phyloP scores from a whole-genome alignment of 2,113 vertebrate genomes.

The Pelodiscus sinensis region DNA sequence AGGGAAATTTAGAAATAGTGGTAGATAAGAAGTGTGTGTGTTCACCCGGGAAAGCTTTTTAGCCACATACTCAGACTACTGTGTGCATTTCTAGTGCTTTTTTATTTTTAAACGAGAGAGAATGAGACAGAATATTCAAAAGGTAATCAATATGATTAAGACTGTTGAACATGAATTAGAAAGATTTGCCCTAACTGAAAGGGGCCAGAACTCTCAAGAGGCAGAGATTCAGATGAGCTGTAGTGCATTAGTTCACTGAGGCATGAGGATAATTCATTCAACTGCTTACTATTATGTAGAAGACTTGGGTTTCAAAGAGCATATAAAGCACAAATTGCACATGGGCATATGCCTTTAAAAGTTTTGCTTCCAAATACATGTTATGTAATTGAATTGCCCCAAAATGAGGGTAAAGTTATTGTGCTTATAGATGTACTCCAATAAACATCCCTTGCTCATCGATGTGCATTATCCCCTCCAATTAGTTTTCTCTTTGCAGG shows the following conservation, averaged over 20 bases:
- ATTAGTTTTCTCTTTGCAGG: slow-evolving; percentile 43
- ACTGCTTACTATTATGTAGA: background rate
- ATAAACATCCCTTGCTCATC: slow-evolving; percentile 43
- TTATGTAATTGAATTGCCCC: background rate
- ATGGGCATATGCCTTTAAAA: background rate
- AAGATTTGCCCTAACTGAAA: background rate
- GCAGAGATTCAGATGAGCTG: fast-evolving
- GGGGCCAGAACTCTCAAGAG: background rate
- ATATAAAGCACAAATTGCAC: background rate
- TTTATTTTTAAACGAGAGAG: background rate
- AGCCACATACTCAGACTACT: background rate
- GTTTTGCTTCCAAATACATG: background rate
- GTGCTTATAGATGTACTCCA: background rate
- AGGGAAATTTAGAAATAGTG: background rate
- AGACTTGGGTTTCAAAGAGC: background rate
- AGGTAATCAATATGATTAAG: background rate
- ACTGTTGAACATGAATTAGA: background rate
- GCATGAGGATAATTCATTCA: background rate
- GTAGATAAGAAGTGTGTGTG: background rate
- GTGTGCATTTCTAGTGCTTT: no score
- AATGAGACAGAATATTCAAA: background rate
- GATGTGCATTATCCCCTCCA: slow-evolving; percentile 31
- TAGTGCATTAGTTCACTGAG: background rate
- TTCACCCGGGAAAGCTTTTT: background rate
- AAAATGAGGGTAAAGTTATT: slow-evolving; percentile 3